Evolutionary conservation across 2,888 invertebrate genomes (phyloP).

Genomic region (Griposia aprilina): DNA sequence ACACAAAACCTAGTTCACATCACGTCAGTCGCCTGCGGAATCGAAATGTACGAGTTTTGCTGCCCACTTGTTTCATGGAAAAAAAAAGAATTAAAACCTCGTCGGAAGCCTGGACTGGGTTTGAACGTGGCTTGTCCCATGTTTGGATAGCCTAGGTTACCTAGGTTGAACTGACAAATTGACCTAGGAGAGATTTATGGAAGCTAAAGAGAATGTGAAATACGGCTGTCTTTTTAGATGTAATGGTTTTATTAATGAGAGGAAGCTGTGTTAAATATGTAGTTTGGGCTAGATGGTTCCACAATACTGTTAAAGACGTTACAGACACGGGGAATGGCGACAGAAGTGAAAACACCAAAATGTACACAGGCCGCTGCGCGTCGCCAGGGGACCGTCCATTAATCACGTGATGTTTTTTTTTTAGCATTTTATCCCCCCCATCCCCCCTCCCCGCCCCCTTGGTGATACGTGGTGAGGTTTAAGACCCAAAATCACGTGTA

Average conservation of each 20-base stretch:
- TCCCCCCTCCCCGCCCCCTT: too few relatives aligned
- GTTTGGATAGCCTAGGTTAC: conserved; percentile 68
- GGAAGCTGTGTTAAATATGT: too few relatives aligned
- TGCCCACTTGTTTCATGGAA: conserved; percentile 10
- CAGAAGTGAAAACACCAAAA: neutral
- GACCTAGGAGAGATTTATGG: neutral
- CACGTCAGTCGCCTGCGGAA: conserved; percentile 12
- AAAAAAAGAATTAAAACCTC: conserved; percentile 29
- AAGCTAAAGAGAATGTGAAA: neutral
- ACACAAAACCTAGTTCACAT: conserved; percentile 21
- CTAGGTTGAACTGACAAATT: conserved; percentile 13
- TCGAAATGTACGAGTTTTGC: conserved; percentile 24
- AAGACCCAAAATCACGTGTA: too few relatives aligned
- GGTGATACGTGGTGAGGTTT: too few relatives aligned
- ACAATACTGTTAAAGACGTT: neutral
- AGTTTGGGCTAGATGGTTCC: neutral
- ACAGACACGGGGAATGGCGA: neutral
- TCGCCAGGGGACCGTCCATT: too few relatives aligned
- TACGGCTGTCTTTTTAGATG: neutral
- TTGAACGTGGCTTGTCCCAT: conserved; percentile 47
- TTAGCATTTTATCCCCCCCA: too few relatives aligned
- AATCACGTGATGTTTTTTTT: too few relatives aligned
- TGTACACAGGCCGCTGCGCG: too few relatives aligned
- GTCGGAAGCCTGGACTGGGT: conserved; percentile 4
- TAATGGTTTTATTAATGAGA: neutral